phyloP scores from a whole-genome alignment of 1,140 invertebrate species.

The Lutraria rhynchaena region DNA sequence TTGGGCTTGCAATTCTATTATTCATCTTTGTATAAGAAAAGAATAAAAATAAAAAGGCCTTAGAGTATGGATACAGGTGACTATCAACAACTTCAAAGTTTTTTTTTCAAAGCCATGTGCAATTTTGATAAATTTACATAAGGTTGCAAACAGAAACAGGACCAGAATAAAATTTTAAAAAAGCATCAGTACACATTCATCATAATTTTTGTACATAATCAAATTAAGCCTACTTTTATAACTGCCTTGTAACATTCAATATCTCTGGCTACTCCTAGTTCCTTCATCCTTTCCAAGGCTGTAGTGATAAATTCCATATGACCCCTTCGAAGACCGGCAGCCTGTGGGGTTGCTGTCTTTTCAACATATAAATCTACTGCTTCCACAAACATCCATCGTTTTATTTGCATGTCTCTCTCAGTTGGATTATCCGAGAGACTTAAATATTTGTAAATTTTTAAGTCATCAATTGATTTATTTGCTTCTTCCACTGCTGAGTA shows the following conservation, averaged over 20 bases:
- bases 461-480: slow-evolving; percentile 4
- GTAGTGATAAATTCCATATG: slow-evolving; percentile 97
- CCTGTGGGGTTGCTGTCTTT: slow-evolving; percentile 63
- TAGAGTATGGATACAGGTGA: no score
- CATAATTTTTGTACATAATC: no score
- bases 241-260: slow-evolving; percentile 95
- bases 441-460: slow-evolving; percentile 15
- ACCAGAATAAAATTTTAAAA: no score
- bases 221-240: slow-evolving; percentile 84
- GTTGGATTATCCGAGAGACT: not conserved
- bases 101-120: no score
- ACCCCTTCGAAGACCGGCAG: slow-evolving; percentile 61
- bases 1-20: no score
- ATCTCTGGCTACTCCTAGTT: slow-evolving; percentile 93
- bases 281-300: slow-evolving; percentile 93
- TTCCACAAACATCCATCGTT: slow-evolving; percentile 64
- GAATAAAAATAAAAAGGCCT: no score
- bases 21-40: no score
- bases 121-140: no score
- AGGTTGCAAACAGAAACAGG: no score
- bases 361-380: slow-evolving; percentile 71
- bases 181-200: no score
- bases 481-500: slow-evolving; percentile 25
- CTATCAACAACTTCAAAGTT: no score
- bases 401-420: slow-evolving; percentile 26